A percentile compares a stretch with the other conserved stretches of the same genome.
Conservation (phyloP, 1,140 invertebrate genomes). For the Teleogryllus occipitalis region DNA sequence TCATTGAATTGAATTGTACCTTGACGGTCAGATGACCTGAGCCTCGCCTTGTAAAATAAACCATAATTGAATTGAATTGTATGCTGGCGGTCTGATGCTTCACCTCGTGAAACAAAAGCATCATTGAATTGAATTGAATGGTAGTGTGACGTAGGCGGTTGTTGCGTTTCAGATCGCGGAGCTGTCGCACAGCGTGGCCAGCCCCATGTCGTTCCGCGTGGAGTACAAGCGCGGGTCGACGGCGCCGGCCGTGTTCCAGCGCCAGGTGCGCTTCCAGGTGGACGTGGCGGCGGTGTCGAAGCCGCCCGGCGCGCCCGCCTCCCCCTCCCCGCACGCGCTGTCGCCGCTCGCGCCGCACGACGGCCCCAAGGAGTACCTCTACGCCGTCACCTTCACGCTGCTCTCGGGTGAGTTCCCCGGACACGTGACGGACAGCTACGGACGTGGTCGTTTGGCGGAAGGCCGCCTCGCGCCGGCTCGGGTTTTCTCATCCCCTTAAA, state of each 20-base stretch:
- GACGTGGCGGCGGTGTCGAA: slow-evolving; percentile 63
- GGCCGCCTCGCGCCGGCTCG: no score
- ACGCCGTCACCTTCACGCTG: slow-evolving; percentile 92
- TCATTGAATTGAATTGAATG: no score
- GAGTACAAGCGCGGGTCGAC: slow-evolving; percentile 92
- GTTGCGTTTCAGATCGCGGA: slow-evolving; percentile 75
- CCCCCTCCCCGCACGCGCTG: neutral
- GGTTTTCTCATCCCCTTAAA: no score
- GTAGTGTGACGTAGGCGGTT: no score
- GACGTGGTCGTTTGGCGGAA: neutral
- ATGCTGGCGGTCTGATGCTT: no score
- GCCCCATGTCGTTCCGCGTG: slow-evolving; percentile 94
- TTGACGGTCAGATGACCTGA: no score
- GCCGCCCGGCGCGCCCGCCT: slow-evolving; percentile 40
- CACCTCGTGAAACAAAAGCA: no score
- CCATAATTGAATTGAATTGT: no score
- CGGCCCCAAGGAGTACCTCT: slow-evolving; percentile 70
- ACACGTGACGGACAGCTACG: neutral
- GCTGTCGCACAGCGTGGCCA: slow-evolving; percentile 95
- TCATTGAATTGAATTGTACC: no score
- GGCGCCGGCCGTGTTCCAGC: slow-evolving; percentile 89
- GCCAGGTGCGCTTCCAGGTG: slow-evolving; percentile 92
- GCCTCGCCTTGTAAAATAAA: no score
- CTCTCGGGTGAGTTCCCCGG: slow-evolving; percentile 66
- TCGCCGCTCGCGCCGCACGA: slow-evolving; percentile 36